Evolutionary conservation across 2,113 vertebrate species (phyloP).

Genomic region (Phalacrocorax brasilianus): DNA sequence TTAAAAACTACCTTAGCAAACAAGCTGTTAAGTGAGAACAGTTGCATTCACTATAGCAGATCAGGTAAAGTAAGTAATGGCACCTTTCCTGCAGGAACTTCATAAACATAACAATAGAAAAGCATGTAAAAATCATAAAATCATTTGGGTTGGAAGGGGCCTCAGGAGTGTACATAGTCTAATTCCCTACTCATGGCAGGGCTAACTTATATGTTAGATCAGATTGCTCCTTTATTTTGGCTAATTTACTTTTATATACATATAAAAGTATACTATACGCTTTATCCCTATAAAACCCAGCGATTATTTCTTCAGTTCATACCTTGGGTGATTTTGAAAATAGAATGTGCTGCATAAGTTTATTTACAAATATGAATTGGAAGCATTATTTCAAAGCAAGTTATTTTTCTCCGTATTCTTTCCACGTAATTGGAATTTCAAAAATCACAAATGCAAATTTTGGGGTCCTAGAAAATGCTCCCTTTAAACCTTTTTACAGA

Average conservation of each 20-base stretch:
- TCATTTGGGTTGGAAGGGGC: not conserved
- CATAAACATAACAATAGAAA: not conserved
- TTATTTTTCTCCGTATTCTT: not conserved
- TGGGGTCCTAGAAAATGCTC: not conserved
- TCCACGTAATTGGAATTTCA: not conserved
- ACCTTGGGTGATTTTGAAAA: not conserved
- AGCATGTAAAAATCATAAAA: not conserved
- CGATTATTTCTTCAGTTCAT: not conserved
- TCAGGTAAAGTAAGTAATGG: not conserved
- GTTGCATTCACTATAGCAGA: not conserved
- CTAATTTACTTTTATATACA: not conserved
- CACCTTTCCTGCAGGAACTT: not conserved
- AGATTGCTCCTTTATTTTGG: not conserved
- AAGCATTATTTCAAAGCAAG: not conserved
- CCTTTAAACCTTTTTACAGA: not conserved
- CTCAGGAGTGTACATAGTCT: not conserved
- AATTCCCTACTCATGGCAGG: not conserved
- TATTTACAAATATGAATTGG: not conserved
- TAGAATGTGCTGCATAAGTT: not conserved
- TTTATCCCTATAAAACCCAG: not conserved
- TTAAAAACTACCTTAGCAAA: not conserved
- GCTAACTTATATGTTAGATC: not conserved
- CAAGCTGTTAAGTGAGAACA: not conserved
- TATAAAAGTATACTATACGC: not conserved
- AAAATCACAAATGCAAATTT: not conserved